These are phyloP conservation scores for Arizona elegans DNA, from an alignment of 2,113 vertebrate species.

Conservation along the genomic window DNA sequence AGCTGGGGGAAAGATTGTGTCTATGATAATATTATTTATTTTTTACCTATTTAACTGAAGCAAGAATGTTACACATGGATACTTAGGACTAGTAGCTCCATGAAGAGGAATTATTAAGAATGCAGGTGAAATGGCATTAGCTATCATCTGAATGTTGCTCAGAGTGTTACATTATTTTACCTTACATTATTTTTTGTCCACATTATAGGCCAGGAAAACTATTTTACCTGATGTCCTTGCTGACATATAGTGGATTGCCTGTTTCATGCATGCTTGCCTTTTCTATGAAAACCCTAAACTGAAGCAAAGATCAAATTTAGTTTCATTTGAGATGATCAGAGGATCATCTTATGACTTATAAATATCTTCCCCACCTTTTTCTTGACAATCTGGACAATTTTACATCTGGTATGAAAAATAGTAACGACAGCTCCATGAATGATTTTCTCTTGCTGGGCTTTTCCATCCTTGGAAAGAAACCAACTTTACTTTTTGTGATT, in stretches of 20 bases:
- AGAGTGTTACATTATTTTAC: background rate
- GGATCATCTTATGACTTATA: background rate
- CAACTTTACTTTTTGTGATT: conserved; percentile 26
- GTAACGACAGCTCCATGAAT: conserved; percentile 21
- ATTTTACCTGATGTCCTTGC: background rate
- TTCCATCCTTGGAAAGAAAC: conserved; percentile 39
- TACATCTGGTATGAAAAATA: background rate
- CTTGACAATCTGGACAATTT: background rate
- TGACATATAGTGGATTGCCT: background rate
- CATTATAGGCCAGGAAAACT: background rate
- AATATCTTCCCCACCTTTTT: background rate
- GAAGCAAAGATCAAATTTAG: background rate
- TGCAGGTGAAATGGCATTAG: too few species aligned
- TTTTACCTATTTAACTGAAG: background rate
- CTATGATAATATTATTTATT: background rate
- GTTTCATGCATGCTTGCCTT: background rate
- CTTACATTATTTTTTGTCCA: background rate
- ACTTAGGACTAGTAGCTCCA: background rate
- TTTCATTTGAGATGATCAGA: background rate
- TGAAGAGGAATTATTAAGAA: background rate
- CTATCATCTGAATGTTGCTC: background rate
- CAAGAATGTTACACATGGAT: background rate
- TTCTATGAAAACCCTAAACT: background rate
- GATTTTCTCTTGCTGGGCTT: conserved; percentile 62
- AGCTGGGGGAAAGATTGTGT: background rate